These are phyloP conservation scores for Rattus norvegicus DNA, from an alignment of 2,113 vertebrate species.

Conservation along the genomic window DNA sequence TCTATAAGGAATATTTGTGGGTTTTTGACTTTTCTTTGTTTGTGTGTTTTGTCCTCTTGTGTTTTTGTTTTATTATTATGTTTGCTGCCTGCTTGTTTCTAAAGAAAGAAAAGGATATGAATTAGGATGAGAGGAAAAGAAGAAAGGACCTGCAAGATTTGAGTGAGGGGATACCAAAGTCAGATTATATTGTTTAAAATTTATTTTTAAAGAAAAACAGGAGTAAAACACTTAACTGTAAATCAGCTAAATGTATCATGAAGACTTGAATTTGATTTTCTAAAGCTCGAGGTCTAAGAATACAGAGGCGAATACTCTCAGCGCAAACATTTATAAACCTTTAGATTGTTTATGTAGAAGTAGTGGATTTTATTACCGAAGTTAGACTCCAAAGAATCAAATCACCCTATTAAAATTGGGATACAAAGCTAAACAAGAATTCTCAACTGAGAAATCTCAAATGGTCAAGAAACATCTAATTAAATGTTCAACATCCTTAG, in stretches of 20 bases:
- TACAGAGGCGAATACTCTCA: neutral
- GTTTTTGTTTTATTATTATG: neutral
- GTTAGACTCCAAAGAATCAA: no score
- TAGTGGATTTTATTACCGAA: neutral
- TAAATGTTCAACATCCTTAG: no score
- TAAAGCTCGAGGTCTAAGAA: neutral
- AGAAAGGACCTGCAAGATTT: no score
- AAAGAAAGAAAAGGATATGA: neutral
- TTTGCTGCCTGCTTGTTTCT: neutral
- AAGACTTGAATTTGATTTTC: neutral
- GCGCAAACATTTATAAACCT: neutral
- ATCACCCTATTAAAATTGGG: no score
- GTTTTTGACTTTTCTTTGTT: neutral
- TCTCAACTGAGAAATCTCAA: no score
- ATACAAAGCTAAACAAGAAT: no score
- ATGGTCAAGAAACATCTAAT: no score
- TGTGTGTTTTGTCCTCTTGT: neutral
- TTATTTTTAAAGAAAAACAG: neutral
- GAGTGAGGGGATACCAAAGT: neutral
- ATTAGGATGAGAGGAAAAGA: neutral
- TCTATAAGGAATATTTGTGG: neutral
- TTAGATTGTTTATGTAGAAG: neutral
- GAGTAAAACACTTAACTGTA: neutral
- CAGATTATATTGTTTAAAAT: neutral
- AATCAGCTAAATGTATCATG: neutral